Conservation (phyloP, 2,888 invertebrate genomes). For the Nomada hirtipes region DNA sequence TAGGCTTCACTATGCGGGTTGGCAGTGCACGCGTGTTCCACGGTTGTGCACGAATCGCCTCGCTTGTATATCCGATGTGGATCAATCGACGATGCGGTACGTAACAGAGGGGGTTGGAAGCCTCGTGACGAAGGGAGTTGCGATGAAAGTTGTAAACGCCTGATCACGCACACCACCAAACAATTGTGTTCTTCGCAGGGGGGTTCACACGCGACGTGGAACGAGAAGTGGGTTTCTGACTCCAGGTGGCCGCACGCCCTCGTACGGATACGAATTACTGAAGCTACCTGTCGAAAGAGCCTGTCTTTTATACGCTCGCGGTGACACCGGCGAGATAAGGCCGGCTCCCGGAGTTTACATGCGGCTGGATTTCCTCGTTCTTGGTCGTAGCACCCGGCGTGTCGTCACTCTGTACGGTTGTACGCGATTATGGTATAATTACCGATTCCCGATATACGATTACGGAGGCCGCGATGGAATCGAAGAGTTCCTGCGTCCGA, state of each 20-base stretch:
- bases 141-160: not conserved
- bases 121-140: not conserved
- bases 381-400: slow-evolving; percentile 29
- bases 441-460: not conserved
- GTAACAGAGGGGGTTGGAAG: not conserved
- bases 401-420: slow-evolving; percentile 1
- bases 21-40: slow-evolving; percentile 33
- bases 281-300: slow-evolving; percentile 67
- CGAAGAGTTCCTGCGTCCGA: too few relatives aligned
- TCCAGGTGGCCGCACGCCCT: slow-evolving; percentile 30
- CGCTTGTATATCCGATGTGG: slow-evolving; percentile 6
- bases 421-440: not conserved
- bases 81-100: not conserved
- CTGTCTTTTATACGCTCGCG: slow-evolving; percentile 77
- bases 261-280: slow-evolving; percentile 71
- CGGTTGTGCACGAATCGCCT: slow-evolving; percentile 22
- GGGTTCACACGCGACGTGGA: slow-evolving; percentile 19
- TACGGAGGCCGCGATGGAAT: not conserved
- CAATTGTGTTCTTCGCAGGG: not conserved
- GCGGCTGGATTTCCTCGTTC: slow-evolving; percentile 52
- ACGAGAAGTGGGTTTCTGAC: not conserved
- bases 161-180: slow-evolving; percentile 28
- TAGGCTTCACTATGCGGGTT: slow-evolving; percentile 55
- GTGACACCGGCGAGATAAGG: slow-evolving; percentile 60
- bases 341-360: slow-evolving; percentile 44